Evolutionary conservation across 2,888 invertebrate species (phyloP), one percentile per base, ranked within the genome.

Genomic region (Volucella inflata): DNA sequence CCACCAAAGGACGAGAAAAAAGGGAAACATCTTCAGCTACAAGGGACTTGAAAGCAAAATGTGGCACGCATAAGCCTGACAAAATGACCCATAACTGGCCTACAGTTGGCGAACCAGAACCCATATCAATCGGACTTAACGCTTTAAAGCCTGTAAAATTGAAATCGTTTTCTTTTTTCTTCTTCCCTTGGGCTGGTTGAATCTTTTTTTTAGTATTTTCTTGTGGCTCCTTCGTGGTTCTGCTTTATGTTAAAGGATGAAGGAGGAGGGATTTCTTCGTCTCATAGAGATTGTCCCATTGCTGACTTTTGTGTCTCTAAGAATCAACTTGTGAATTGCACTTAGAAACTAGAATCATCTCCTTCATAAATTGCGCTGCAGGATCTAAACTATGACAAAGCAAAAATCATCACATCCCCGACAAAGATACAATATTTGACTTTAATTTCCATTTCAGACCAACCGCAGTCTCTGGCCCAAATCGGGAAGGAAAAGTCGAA

Each of bases 401-500:
- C 30, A 36, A 1, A 8, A 30, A 38, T 10, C 53, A 51, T 12
- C 59, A 59, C 8, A 9, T 44, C n/a, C n/a, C 21, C 60, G 14
- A 17, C 11, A 62, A 30, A 30, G 2, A 30, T 65, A 30, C 17
- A 65, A 70, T 81, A 81, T 81, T 81, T 81, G 76, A 64, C 65
- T 81, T 76, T 81, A 81, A 81, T 81, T 81, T 81, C 64, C 64
- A 64, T 76, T 76, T 71, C 53, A 36, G 50, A 68, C 48, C 48
- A 68, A 42, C 55, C 36, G 30, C 16, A 16, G 14, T 14, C 40
- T 11, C 6, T 42, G 38, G 53, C 14, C 21, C 38, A 42, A n/a
- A 12, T 4, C 44, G 8, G n/a, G 38, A 12, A 53, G 46, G 50
- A 77, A 51, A 77, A 44, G 21, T 21, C 50, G 38, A 67, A 59